Base-by-base conservation (phyloP, 35 echinoderm and acorn worm genomes). In the Ophiothrix spiculata region DNA sequence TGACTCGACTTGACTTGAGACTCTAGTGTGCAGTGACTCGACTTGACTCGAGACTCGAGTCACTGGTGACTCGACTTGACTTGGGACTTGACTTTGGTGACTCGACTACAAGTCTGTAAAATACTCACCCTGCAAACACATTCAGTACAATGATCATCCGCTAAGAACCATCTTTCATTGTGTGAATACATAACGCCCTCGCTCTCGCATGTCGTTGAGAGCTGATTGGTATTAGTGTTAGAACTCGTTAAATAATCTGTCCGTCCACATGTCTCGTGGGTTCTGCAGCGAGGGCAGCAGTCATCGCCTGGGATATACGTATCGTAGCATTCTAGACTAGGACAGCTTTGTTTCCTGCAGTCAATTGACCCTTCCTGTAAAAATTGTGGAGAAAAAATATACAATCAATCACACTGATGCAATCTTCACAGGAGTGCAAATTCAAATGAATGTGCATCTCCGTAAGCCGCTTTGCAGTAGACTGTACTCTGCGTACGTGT, bases 221-320 rank as follows among this genome's bases (percentile, higher is more conserved):
- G 40, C 64, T 31, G 35, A 36, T 25, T 39, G 39, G 75, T 19
- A 49, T 49, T 49, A 49, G 42, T 49, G 77, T 78, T 25, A 80
- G 40, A 25, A 34, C 76, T 23, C 75, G 56, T 37, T 84, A 63
- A 75, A 79, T 78, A 16, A 37, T 31, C 28, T 39, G 29, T 45
- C 25, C 21, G 46, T 78, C 56, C 81, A 73, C 94, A 97, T 8
- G 76, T 73, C 21, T 77, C 49, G 75, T 97, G 94, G 21, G 75
- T 39, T 73, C 85, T 89, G 86, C 94, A 97, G 3, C 81, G 90
- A 80, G 94, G 94, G 87, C 94, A 97, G 90, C 94, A 97, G 86
- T 97, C 90, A 46, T 78, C 94, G 11, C 81, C 64, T 16, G 94
- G 94, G 12, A 87, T 92, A 82, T 97, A 97, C 0, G 87, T 90